Percentiles rank a stretch among this genome's conserved stretches.
phyloP scores from a whole-genome alignment of 2,797 vertebrate genomes.

The Decapterus maruadsi region DNA sequence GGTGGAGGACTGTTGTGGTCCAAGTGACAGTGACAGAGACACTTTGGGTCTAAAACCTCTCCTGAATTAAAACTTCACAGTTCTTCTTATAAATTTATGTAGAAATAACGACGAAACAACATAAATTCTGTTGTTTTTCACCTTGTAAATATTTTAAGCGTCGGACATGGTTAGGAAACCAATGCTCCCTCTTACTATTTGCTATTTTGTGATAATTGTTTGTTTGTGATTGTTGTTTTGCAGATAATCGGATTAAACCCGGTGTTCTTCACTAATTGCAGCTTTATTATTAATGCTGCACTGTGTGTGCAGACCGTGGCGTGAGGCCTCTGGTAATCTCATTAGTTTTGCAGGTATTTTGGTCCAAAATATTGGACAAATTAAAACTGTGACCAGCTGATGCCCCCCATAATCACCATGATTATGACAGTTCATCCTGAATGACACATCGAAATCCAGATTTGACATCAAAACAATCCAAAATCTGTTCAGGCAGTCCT shows the following conservation, averaged over 20 bases:
- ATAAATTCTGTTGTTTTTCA: background rate
- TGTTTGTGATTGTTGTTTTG: too few species aligned
- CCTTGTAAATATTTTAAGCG: background rate
- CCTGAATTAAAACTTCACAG: background rate
- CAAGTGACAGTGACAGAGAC: constrained; percentile 4
- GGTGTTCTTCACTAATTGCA: too few species aligned
- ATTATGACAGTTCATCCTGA: background rate
- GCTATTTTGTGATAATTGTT: too few species aligned
- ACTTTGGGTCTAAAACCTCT: background rate
- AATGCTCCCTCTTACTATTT: too few species aligned
- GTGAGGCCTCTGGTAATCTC: background rate
- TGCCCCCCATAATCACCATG: background rate
- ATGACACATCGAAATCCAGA: background rate
- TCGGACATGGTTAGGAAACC: too few species aligned
- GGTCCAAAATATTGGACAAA: background rate
- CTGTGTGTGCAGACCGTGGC: background rate
- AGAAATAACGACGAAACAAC: background rate
- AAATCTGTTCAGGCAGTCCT: background rate
- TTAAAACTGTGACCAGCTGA: background rate
- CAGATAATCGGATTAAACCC: too few species aligned
- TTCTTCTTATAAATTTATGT: background rate
- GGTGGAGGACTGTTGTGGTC: constrained; percentile 21
- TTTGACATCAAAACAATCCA: background rate
- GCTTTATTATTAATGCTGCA: background rate
- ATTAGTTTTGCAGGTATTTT: background rate